A percentile compares a stretch with the other conserved stretches of the same genome.
phyloP scores from a whole-genome alignment of 2,113 vertebrate species.

The Aleadryas rufinucha region DNA sequence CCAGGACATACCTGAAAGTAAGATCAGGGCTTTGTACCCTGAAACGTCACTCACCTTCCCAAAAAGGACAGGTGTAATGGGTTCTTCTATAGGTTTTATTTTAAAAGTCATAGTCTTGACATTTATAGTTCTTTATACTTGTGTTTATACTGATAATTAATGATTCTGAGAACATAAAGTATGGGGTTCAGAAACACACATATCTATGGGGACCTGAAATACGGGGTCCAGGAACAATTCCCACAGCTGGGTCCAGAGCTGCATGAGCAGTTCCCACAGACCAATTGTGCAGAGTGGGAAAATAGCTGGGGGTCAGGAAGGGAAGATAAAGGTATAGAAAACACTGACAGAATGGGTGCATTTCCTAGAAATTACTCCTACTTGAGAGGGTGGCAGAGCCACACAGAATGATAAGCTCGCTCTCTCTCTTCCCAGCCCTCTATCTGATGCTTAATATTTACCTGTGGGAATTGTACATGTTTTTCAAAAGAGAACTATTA shows the following conservation, averaged over 20 bases:
- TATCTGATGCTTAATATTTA: background rate
- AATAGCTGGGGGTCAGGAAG: background rate
- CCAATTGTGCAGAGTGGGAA: background rate
- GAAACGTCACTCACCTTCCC: background rate
- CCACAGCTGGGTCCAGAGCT: background rate
- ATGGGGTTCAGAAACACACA: fast-evolving
- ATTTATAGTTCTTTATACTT: background rate
- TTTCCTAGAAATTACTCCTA: background rate
- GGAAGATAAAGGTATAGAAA: background rate
- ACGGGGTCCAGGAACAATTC: background rate
- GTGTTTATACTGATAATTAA: background rate
- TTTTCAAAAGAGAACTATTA: background rate
- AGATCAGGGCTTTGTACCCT: background rate
- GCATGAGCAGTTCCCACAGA: fast-evolving
- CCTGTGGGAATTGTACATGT: fast-evolving
- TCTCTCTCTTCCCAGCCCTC: background rate
- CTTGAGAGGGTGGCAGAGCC: background rate
- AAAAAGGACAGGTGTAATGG: background rate
- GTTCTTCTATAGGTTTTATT: background rate
- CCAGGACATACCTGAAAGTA: background rate
- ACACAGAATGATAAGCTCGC: background rate
- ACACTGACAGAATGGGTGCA: background rate
- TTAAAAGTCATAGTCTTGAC: background rate
- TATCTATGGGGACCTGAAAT: background rate
- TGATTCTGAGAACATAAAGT: background rate